Evolutionary conservation across 1,140 invertebrate genomes (phyloP).

Genomic region (Lepidostoma basale): DNA sequence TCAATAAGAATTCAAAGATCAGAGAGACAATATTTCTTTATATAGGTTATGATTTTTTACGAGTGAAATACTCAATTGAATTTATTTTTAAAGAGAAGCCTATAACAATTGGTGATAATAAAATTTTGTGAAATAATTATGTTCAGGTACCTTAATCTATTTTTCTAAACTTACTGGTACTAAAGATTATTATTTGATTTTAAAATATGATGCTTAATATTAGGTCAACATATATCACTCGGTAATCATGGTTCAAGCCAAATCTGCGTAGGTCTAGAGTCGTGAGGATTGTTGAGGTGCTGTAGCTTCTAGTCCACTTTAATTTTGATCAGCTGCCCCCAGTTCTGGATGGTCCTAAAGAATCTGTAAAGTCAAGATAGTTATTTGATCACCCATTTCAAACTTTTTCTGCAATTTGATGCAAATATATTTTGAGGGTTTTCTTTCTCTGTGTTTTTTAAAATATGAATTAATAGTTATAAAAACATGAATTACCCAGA

Average conservation of each 20-base stretch:
- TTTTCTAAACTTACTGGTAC: no score
- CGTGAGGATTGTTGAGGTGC: neutral
- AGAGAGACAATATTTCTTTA: no score
- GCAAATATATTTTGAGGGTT: neutral
- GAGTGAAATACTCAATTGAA: no score
- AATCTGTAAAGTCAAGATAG: neutral
- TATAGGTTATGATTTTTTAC: no score
- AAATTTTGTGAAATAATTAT: no score
- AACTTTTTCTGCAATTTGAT: neutral
- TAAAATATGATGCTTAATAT: no score
- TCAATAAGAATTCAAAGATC: no score
- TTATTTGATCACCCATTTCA: no score
- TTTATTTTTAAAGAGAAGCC: no score
- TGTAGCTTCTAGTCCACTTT: constrained; percentile 16
- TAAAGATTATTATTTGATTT: no score
- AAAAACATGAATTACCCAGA: constrained; percentile 20
- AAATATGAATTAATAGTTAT: neutral
- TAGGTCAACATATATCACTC: constrained; percentile 2
- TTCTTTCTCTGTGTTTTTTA: neutral
- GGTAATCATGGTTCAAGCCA: constrained; percentile 4
- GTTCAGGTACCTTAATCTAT: no score
- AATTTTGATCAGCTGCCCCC: neutral
- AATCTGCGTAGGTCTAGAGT: neutral
- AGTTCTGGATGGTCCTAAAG: constrained; percentile 3
- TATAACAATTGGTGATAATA: no score